These are phyloP conservation scores for Prosopocoilus inquinatus DNA, from an alignment of 2,888 invertebrate genomes.

Conservation along the genomic window DNA sequence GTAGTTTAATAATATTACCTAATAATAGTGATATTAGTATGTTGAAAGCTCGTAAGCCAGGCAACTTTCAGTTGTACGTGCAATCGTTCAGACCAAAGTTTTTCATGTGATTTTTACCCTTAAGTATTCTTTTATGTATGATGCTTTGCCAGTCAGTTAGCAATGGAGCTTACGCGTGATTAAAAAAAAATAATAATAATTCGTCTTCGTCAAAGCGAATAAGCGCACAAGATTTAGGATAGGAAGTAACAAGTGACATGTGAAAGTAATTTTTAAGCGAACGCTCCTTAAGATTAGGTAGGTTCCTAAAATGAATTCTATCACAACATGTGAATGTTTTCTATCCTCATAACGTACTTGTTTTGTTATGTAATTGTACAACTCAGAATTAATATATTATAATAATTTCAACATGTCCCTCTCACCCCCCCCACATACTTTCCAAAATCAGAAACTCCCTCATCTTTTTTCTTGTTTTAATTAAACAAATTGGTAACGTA, in stretches of 20 bases:
- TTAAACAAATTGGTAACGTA: no score
- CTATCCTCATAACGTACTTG: conserved; percentile 19
- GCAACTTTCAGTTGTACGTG: conserved; percentile 26
- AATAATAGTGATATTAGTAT: not conserved
- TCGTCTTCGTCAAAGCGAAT: conserved; percentile 11
- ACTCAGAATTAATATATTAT: conserved; percentile 29
- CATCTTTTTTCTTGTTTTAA: no score
- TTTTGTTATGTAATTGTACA: conserved; percentile 23
- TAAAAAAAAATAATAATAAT: conserved; percentile 5
- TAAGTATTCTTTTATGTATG: conserved; percentile 21
- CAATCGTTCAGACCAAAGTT: conserved; percentile 42
- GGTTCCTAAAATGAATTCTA: conserved; percentile 25
- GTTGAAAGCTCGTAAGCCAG: conserved; percentile 1
- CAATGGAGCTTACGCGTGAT: conserved; percentile 25
- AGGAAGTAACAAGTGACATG: not conserved
- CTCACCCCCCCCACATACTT: conserved; percentile 1
- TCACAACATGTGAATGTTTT: conserved; percentile 18
- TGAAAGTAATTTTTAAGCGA: not conserved
- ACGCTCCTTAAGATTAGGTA: conserved; percentile 17
- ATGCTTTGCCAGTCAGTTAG: conserved; percentile 30
- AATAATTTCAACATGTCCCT: conserved; percentile 18
- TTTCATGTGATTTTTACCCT: conserved; percentile 37
- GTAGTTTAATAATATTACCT: no score
- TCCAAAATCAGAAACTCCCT: no score
- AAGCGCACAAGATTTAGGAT: conserved; percentile 21